Percentiles rank a stretch among this genome's conserved stretches.
Evolutionary conservation across 53 echinoderm and acorn worm species (phyloP).

Genomic region (Paracentrotus lividus): DNA sequence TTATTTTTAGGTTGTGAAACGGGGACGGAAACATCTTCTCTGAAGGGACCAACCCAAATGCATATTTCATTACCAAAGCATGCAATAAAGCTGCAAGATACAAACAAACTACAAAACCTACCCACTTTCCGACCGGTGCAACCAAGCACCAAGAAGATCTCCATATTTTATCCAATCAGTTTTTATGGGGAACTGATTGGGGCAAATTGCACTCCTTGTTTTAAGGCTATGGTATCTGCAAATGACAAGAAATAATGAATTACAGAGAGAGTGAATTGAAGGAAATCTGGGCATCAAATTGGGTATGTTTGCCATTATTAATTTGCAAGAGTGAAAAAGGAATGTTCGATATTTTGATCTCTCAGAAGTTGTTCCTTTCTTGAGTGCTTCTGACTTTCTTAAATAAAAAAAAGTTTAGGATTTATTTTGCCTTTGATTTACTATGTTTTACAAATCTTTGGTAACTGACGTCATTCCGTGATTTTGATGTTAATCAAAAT

Average conservation of each 20-base stretch:
- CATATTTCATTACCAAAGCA: constrained; percentile 31
- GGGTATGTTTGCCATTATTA: constrained; percentile 40
- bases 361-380: not conserved
- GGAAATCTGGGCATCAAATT: constrained; percentile 30
- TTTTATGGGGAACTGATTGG: constrained; percentile 16
- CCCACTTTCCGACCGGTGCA: not conserved
- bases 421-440: not conserved
- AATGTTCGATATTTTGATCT: constrained; percentile 25
- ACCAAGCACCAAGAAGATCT: not conserved
- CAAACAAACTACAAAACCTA: constrained; percentile 2
- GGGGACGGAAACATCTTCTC: not conserved
- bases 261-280: not conserved
- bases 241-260: constrained; percentile 38
- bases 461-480: not conserved
- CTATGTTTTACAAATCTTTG: not conserved
- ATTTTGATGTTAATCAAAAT: too few relatives aligned
- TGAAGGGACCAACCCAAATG: constrained; percentile 13
- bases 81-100: not conserved
- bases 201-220: constrained; percentile 20
- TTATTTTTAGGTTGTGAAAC: constrained; percentile 20
- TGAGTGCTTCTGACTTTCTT: constrained; percentile 26
- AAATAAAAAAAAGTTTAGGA: not conserved
- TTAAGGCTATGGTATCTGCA: not conserved
- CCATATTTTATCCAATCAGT: constrained; percentile 34
- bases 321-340: not conserved